These are phyloP conservation scores for Poliocrania exsul DNA, from an alignment of 2,797 vertebrate genomes.

Conservation along the genomic window DNA sequence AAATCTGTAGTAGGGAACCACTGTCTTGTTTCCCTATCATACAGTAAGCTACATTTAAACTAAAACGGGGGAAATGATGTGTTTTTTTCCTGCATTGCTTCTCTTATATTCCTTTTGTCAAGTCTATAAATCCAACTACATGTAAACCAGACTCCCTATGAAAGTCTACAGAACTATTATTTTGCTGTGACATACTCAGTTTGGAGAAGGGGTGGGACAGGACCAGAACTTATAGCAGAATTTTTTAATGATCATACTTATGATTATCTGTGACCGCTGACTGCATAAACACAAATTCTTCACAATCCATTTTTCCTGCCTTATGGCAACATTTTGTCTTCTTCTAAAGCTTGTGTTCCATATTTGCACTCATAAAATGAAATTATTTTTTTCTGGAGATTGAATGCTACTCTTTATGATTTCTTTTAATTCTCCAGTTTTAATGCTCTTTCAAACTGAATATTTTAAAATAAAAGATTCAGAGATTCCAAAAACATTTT, in stretches of 20 bases:
- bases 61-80: fast-evolving
- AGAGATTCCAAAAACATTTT: background rate
- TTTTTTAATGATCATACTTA: background rate
- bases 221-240: fast-evolving
- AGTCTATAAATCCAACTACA: background rate
- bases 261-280: background rate
- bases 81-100: fast-evolving
- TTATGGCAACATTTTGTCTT: background rate
- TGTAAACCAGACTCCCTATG: background rate
- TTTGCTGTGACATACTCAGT: background rate
- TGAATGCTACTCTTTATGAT: background rate
- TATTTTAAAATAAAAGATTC: background rate
- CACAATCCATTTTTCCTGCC: background rate
- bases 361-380: fast-evolving
- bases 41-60: background rate
- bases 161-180: background rate
- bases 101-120: background rate
- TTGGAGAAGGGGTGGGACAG: fast-evolving
- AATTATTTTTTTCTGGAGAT: background rate
- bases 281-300: background rate
- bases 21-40: background rate
- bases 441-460: background rate
- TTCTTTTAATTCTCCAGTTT: background rate
- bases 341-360: background rate
- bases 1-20: background rate